Evolutionary conservation across 2,888 invertebrate genomes (phyloP), one percentile per base, ranked within the genome.

Genomic region (Chymomyza procnemis): DNA sequence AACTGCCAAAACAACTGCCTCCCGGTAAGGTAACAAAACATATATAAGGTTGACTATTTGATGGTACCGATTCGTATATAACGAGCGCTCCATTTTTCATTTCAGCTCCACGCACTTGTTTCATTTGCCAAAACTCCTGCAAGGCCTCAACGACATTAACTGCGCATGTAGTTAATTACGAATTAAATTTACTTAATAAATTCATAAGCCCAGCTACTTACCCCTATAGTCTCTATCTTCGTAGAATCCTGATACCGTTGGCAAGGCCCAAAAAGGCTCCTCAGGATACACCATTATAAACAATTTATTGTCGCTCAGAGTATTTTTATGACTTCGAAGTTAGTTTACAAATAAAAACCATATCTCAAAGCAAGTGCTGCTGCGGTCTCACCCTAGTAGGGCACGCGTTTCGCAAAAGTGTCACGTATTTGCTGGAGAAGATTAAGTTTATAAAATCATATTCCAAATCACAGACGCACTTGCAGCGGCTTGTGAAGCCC

Each of bases 81-180:
- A 98, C 97, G 83, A 97, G 93, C 19, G 97, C 97, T 68, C 97
- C 97, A 87, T 96, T 95, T 85, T 96, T 94, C 74, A 96, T 92
- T 85, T 96, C 97, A 18, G 95, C 95, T 78, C 96, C 97, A 71
- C 97, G 93, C 61, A 96, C 94, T 80, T 96, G 96, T 92, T 98
- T 98, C 96, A 97, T 97, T 92, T 97, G 97, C 98, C 98, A 98
- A 92, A 98, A 98, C 92, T 98, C 97, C 91, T 98, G 97, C 67
- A 98, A 92, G 8, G 97, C 97, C 92, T 98, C 97, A 67, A 98
- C 97, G 73, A 98, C 97, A 92, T 98, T 97, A 80, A 98, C 97
- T 95, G 93, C 2, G 21, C 47, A 2, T 19, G 0, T 19, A 58
- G 16, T 46, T 50, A 22, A 46, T 4, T 26, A 30, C 57, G 16